These are phyloP conservation scores for Clarias magur DNA, from an alignment of 2,113 vertebrate genomes.

Conservation along the genomic window DNA sequence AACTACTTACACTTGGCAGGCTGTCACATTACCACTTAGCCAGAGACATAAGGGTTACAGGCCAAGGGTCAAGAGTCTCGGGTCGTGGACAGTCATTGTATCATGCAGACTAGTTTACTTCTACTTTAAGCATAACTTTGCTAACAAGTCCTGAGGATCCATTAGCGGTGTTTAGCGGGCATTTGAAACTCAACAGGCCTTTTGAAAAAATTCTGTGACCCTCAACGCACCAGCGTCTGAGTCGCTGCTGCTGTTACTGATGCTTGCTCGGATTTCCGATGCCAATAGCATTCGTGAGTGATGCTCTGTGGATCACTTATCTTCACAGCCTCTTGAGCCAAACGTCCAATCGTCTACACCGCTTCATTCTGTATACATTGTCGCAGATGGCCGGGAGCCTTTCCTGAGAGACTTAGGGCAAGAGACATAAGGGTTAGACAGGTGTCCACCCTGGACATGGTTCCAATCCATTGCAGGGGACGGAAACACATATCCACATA, in stretches of 20 bases:
- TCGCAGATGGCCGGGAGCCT: too few species aligned
- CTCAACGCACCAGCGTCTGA: background rate
- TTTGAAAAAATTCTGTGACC: background rate
- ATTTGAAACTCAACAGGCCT: conserved; percentile 4
- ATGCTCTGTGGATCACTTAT: too few species aligned
- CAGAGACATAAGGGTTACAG: background rate
- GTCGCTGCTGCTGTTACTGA: background rate
- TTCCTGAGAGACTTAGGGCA: too few species aligned
- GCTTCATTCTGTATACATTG: too few species aligned
- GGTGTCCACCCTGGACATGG: too few species aligned
- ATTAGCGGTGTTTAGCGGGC: conserved; percentile 16
- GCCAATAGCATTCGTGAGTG: background rate
- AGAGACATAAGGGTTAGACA: too few species aligned
- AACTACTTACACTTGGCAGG: background rate
- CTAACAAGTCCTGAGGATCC: conserved; percentile 15
- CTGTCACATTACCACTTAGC: conserved; percentile 10
- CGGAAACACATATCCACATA: too few species aligned
- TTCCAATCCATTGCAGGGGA: too few species aligned
- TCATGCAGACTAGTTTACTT: background rate
- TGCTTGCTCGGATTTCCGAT: background rate
- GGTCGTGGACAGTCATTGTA: conserved; percentile 16
- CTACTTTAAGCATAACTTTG: background rate
- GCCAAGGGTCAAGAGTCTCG: conserved; percentile 9
- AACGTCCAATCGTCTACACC: too few species aligned
- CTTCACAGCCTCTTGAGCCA: too few species aligned